Evolutionary conservation across 2,113 vertebrate species (phyloP), one percentile per base, ranked within the genome.

Genomic region (Pangasianodon gigas): DNA sequence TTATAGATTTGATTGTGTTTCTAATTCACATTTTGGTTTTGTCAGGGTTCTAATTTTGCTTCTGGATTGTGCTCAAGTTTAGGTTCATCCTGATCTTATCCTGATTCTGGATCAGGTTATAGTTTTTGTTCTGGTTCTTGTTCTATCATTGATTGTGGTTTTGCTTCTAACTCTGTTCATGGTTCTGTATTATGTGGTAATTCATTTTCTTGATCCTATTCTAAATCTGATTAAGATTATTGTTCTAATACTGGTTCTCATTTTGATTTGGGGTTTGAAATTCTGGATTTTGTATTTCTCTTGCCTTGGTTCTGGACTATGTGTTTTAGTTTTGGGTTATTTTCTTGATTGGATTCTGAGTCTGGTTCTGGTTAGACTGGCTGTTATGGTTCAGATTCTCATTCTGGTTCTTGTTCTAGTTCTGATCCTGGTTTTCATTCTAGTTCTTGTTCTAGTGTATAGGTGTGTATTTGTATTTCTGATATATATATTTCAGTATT

Each of bases 71-170:
- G 41, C 11, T 37, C 0, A 54, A 37, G 5, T 81, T 80, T 75
- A 3, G 10, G 24, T 29, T 51, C 21, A n/a, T 80, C 13, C 10
- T 48, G 26, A 51, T 26, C 11, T 51, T 29, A 80, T 41, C 24
- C 26, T 51, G 9, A 79, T 24, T 54, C 80, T 54, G n/a, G 46
- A 82, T 56, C 26, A 81, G 3, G 48, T 52, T 52, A 13, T 82
- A 56, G 46, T 79, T 79, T 51, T 79, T 79, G 48, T 81, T 82
- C n/a, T 21, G 51, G n/a, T 82, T 82, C 48, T 81, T 52, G n/a
- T 82, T 54, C 5, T 0, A 77, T 77, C 11, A 51, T 79, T 29
- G 46, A 48, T 37, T 81, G 6, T 54, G 26, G 46, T 81, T 54
- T 81, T 81, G 48, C 29, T 52, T 51, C 10, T n/a, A 18, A 5